Percentiles rank a stretch among this genome's conserved stretches.
phyloP scores from a whole-genome alignment of 1,140 invertebrate species.

The Eciton burchellii region DNA sequence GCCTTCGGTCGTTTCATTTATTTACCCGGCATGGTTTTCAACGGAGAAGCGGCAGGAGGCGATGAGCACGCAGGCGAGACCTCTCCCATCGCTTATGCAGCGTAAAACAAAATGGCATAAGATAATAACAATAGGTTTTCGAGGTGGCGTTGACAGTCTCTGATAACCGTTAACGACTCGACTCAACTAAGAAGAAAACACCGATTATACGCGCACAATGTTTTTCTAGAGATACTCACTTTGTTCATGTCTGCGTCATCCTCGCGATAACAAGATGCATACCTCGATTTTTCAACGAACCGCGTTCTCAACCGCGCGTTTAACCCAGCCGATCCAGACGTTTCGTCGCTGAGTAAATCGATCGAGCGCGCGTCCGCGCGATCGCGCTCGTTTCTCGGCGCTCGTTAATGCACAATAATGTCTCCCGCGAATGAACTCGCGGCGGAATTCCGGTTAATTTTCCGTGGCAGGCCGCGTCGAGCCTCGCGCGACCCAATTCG shows the following conservation, averaged over 20 bases:
- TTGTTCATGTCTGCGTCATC: too few relatives aligned
- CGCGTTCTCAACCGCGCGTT: too few relatives aligned
- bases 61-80: not conserved
- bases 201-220: not conserved
- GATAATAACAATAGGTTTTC: not conserved
- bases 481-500: conserved; percentile 39
- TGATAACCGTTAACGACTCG: not conserved
- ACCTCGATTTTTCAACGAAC: too few relatives aligned
- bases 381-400: not conserved
- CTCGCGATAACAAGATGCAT: too few relatives aligned
- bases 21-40: conserved; percentile 46
- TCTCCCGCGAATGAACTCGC: not conserved
- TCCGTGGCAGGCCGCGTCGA: conserved; percentile 9
- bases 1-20: conserved; percentile 36
- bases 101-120: not conserved
- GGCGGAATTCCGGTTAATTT: conserved; percentile 15
- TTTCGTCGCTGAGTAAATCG: conserved; percentile 8
- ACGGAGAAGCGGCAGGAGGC: conserved; percentile 9
- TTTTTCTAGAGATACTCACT: not conserved
- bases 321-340: too few relatives aligned
- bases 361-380: not conserved
- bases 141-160: conserved; percentile 2
- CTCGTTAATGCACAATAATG: not conserved
- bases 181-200: not conserved
- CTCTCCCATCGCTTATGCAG: conserved; percentile 27